Conservation (phyloP, 1,140 invertebrate species). For the Pseudomyrmex cubaensis region DNA sequence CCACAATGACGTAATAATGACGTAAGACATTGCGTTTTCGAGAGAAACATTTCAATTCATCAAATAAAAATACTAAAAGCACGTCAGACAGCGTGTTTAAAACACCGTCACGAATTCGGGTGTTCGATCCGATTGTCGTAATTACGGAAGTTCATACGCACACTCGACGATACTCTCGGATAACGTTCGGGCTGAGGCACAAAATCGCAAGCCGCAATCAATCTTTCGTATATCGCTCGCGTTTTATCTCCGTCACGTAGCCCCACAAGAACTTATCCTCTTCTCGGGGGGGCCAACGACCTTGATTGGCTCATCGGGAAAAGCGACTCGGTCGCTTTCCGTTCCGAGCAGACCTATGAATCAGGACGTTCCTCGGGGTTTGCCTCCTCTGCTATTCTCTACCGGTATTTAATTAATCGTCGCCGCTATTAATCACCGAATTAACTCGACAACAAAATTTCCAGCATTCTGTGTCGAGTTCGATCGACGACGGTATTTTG, state of each 20-base stretch:
- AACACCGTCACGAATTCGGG: background rate
- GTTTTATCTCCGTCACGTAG: conserved; percentile 24
- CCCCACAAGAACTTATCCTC: conserved; percentile 51
- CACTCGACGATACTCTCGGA: background rate
- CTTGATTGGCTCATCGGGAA: conserved; percentile 61
- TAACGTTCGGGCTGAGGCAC: conserved; percentile 2
- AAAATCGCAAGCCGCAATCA: conserved; percentile 47
- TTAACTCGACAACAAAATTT: background rate
- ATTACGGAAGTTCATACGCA: background rate
- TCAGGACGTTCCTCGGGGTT: conserved; percentile 60
- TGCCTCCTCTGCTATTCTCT: conserved; percentile 56
- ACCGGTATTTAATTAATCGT: conserved; percentile 60
- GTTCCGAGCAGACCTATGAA: conserved; percentile 55
- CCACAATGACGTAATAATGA: too few species aligned
- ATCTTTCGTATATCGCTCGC: conserved; percentile 37
- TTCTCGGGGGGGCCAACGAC: conserved; percentile 64
- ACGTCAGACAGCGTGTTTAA: too few species aligned
- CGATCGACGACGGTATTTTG: background rate
- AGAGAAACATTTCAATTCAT: background rate
- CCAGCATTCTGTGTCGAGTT: background rate
- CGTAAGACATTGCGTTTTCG: too few species aligned
- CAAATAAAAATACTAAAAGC: background rate
- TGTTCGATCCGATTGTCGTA: background rate
- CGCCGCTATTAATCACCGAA: conserved; percentile 22
- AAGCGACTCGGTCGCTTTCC: conserved; percentile 52